Evolutionary conservation across 1,140 invertebrate genomes (phyloP).

Genomic region (Aleiodes sp.): DNA sequence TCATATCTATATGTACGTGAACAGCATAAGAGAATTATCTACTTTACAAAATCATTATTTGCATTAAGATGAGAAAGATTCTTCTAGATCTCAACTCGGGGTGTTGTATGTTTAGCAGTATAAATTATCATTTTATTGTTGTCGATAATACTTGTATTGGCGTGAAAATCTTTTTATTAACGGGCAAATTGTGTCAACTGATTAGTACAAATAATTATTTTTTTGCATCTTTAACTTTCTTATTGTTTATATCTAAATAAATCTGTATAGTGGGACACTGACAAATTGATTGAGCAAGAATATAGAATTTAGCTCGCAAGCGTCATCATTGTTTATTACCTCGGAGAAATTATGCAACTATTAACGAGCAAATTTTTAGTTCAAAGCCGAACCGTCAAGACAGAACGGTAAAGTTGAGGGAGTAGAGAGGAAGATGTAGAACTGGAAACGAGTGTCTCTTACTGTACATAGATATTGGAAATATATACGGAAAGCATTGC

Average conservation of each 20-base stretch:
- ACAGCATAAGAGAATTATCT: not conserved
- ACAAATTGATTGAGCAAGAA: not conserved
- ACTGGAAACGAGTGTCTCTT: not conserved
- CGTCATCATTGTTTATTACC: not conserved
- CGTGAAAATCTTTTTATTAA: conserved; percentile 5
- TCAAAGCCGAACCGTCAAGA: not conserved
- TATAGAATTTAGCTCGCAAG: not conserved
- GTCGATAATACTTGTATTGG: conserved; percentile 28
- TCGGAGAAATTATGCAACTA: not conserved
- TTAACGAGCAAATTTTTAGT: conserved; percentile 1
- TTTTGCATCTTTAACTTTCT: not conserved
- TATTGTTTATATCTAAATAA: not conserved
- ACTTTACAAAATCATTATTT: not conserved
- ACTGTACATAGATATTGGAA: not conserved
- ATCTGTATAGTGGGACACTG: not conserved
- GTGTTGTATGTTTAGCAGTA: not conserved
- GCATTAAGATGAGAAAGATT: not conserved
- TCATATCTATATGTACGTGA: conserved; percentile 24
- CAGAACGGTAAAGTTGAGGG: not conserved
- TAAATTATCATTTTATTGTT: not conserved
- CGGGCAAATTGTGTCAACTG: conserved; percentile 38
- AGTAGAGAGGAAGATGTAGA: not conserved
- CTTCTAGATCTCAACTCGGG: not conserved
- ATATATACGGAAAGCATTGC: not conserved
- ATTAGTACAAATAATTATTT: conserved; percentile 44